Base-by-base conservation (phyloP, 1,140 invertebrate genomes). In the Nasonia giraulti region DNA sequence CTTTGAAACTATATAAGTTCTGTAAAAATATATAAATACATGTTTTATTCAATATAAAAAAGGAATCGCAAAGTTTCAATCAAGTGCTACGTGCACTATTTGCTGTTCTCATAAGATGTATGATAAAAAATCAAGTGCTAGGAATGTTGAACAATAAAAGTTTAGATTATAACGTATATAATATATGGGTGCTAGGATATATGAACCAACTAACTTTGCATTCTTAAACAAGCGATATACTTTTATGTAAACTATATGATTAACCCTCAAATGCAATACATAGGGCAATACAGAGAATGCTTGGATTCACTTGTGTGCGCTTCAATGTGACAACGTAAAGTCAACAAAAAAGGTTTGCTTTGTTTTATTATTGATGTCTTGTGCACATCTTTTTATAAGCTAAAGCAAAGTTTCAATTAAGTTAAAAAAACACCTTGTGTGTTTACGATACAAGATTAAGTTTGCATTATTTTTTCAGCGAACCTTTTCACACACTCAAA, bases 141-240 rank as follows among this genome's bases (percentile, higher is more conserved):
- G n/a, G 47, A 80, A 62, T 81, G 12, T 31, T 73, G 31, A 20
- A 80, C 20, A 81, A 47, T 75, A 69, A 81, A 85, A 50, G 50
- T 76, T 85, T 81, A 40, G 80, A 80, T 6, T 69, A 55, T 76
- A 83, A 62, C 55, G 20, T 31, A 71, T 71, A 71, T 71, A n/a
- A 20, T 68, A 44, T 74, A 66, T 81, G 14, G 55, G 71, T 90
- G 89, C 88, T 89, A 81, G 83, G 86, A 86, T 85, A 74, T 85
- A 74, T 85, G 78, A 74, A 82, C 86, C 89, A 89, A 89, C 86
- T 90, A 89, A 89, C 84, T 89, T 89, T 89, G 86, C 89, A 89
- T 91, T 91, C 89, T 81, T 88, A 77, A 88, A 86, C 88, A 91
- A 90, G 88, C 89, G 44, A 82, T 82, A 80, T 75, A 83, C 68